Percentiles rank a stretch among this genome's conserved stretches.
Conservation (phyloP, 1,140 invertebrate genomes). For the Drosophila arizonae region DNA sequence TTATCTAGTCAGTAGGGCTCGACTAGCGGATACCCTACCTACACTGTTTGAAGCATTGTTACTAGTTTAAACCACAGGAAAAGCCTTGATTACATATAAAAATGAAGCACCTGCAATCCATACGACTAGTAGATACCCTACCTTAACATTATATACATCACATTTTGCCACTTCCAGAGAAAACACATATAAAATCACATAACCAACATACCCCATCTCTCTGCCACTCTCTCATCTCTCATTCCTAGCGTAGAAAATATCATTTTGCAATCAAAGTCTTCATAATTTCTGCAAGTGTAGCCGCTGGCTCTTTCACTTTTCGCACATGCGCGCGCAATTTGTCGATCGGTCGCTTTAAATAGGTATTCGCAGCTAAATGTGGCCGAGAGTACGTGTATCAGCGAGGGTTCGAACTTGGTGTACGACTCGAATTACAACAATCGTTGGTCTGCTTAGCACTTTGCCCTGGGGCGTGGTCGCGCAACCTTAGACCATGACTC, state of each 20-base stretch:
- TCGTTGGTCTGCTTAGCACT: neutral
- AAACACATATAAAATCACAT: no score
- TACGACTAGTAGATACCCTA: no score
- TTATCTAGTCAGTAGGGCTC: no score
- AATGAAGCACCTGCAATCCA: neutral
- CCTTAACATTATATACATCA: no score
- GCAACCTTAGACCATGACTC: constrained; percentile 70
- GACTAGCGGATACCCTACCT: no score
- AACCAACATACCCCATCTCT: no score
- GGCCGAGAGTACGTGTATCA: constrained; percentile 6
- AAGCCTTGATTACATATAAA: no score
- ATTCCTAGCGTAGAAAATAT: no score
- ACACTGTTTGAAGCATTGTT: no score
- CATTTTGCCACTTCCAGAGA: no score
- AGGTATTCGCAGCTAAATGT: constrained; percentile 10
- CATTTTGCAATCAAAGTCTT: neutral
- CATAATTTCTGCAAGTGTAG: constrained; percentile 28
- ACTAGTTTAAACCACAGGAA: no score
- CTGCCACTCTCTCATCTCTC: no score
- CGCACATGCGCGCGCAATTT: constrained; percentile 29
- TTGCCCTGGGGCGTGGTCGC: neutral
- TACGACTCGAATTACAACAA: constrained; percentile 61
- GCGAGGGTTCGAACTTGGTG: constrained; percentile 54
- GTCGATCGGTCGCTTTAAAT: constrained; percentile 36
- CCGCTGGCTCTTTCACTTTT: constrained; percentile 44